Conservation (phyloP, 1,140 invertebrate species). For the Amphibalanus amphitrite region DNA sequence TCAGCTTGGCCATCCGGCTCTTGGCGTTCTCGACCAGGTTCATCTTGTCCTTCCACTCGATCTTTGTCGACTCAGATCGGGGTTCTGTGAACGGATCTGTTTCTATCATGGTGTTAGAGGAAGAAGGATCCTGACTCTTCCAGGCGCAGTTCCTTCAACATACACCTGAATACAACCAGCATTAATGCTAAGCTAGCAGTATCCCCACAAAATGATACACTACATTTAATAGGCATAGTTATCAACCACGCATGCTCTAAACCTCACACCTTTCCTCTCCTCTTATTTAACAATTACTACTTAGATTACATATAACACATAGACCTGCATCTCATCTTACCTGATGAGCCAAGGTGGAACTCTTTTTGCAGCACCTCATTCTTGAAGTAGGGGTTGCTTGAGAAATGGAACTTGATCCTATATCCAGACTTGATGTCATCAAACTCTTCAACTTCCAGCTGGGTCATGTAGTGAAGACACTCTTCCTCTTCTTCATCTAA, state of each 20-base stretch:
- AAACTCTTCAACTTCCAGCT: conserved; percentile 73
- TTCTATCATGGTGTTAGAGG: conserved; percentile 22
- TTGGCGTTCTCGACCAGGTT: conserved; percentile 43
- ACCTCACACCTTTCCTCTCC: too few species aligned
- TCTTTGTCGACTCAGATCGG: conserved; percentile 47
- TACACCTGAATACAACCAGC: not conserved
- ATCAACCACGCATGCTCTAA: too few species aligned
- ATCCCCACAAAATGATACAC: too few species aligned
- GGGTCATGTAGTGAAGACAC: conserved; percentile 59
- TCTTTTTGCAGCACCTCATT: conserved; percentile 63
- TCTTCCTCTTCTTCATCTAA: conserved; percentile 75
- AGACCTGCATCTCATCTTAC: conserved; percentile 31
- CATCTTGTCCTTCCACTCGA: conserved; percentile 57
- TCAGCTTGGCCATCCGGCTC: conserved; percentile 30
- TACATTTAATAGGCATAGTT: too few species aligned
- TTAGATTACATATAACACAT: too few species aligned
- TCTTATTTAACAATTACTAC: too few species aligned
- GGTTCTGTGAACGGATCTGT: conserved; percentile 32
- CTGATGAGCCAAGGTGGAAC: conserved; percentile 48
- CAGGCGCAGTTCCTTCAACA: not conserved
- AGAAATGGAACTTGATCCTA: conserved; percentile 58
- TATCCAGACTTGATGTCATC: conserved; percentile 81
- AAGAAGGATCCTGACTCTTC: conserved; percentile 13
- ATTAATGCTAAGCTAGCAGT: not conserved
- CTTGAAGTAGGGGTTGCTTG: conserved; percentile 68